Evolutionary conservation across 1,140 invertebrate genomes (phyloP), one percentile per base, ranked within the genome.

Genomic region (Euura lappo): DNA sequence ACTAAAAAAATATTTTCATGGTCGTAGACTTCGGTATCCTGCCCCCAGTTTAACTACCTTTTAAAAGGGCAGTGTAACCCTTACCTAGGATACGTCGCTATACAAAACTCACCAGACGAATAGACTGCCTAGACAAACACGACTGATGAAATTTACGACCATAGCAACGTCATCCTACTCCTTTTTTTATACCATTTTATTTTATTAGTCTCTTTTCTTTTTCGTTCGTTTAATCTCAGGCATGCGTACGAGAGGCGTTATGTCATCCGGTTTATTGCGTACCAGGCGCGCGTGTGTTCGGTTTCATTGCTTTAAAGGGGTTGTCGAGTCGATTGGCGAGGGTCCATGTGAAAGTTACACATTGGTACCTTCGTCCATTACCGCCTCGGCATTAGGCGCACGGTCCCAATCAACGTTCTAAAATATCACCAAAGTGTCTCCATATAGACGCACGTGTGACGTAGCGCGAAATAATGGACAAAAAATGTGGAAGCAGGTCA

Each of bases 241-340:
- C 72, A 74, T 77, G 77, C 71, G 74, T 76, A 78, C 76, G 74
- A 78, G 73, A 75, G 78, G 71, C 76, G 77, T 81, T 80, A 79
- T 81, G 78, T 79, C 79, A 79, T 80, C 75, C 79, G 79, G 81
- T 83, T 83, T 81, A 83, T 77, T 74, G 68, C 71, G 75, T 71
- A 73, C 68, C 47, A 65, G 47, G 72, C 71, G 76, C 71, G 76
- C 75, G 73, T 77, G 75, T 60, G 51, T 60, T 60, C 76, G 78
- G 70, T 79, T 79, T 79, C 78, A 79, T 70, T 74, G 70, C 72
- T 72, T 65, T 70, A 69, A 77, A 44, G 69, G 70, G 65, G 69
- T 28, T 68, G 2, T 3, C 28, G 66, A 6, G 10, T 10, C 13
- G 66, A 68, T 68, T n/a, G 66, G 7, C 66, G 66, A 42, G 13